Base-by-base conservation (phyloP, 1,140 invertebrate species). In the Epicauta chinensis region DNA sequence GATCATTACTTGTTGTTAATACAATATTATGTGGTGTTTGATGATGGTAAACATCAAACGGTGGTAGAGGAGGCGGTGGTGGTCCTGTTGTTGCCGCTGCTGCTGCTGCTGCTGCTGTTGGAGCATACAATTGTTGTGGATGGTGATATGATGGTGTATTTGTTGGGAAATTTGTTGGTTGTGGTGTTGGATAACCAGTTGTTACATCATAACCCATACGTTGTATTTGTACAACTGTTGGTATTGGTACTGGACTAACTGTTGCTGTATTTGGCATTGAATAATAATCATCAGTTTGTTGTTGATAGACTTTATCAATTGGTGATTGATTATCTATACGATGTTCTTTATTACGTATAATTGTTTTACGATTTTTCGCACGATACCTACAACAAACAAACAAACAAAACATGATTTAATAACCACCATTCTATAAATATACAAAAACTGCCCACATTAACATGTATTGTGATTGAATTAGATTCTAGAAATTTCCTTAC, bases 341-440 rank as follows among this genome's bases (percentile, higher is more conserved):
- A 37, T 67, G 64, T 29, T 69, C 62, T 48, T 67, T 67, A 40
- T 59, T 63, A 31, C 68, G 60, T 2, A 72, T 66, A 39, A 63
- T 72, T 31, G 74, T 65, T 59, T 81, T 81, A 30, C 78, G 65
- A 63, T 75, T 80, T 63, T 80, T 80, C 2, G 77, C 76, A 48
- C 78, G 68, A 57, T 80, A 80, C 55, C 75, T 77, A 48, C 39
- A n/a, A n/a, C n/a, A n/a, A n/a, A n/a, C n/a, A n/a, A n/a, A 55
- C 48, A 37, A 61, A 64, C 58, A 43, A 40, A 59, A 44, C 12
- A 42, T 16, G 9, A 30, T 16, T 60, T n/a, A n/a, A 13, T 13
- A 44, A 13, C 40, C 4, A 23, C 7, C 2, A 23, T n/a, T n/a
- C n/a, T n/a, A 23, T 23, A 23, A 23, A 23, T 23, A 23, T 23